Conservation (phyloP, 2,888 invertebrate species). For the Leucoptera coffeella region DNA sequence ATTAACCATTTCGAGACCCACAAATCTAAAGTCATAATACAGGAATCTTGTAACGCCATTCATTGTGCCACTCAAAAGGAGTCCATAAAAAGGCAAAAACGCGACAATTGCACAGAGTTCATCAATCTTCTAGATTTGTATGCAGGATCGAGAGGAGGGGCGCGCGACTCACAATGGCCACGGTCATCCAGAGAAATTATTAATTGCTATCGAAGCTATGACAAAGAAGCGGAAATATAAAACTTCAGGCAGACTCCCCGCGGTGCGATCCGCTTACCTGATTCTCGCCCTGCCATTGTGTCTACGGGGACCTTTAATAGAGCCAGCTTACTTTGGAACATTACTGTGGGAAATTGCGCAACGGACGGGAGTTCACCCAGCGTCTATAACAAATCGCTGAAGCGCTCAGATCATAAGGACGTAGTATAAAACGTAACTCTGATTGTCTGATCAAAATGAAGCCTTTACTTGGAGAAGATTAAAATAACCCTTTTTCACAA, state of each 20-base stretch:
- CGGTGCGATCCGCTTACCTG: constrained; percentile 44
- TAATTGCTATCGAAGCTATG: constrained; percentile 36
- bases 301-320: constrained; percentile 33
- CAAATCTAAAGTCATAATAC: constrained; percentile 10
- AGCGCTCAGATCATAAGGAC: constrained; percentile 17
- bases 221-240: constrained; percentile 55
- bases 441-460: constrained; percentile 16
- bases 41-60: constrained; percentile 16
- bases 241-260: constrained; percentile 43
- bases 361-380: constrained; percentile 21
- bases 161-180: constrained; percentile 40
- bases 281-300: constrained; percentile 49
- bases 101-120: constrained; percentile 43
- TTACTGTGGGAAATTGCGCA: constrained; percentile 50
- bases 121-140: constrained; percentile 42
- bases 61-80: constrained; percentile 24
- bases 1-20: not conserved
- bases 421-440: constrained; percentile 18
- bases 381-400: constrained; percentile 19
- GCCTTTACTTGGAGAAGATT: constrained; percentile 11
- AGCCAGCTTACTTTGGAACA: constrained; percentile 39
- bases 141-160: constrained; percentile 21
- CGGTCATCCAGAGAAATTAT: constrained; percentile 50
- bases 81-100: constrained; percentile 40
- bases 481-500: constrained; percentile 22